Evolutionary conservation across 2,797 vertebrate species (phyloP), one percentile per base, ranked within the genome.

Genomic region (Cyprinodon diabolis): DNA sequence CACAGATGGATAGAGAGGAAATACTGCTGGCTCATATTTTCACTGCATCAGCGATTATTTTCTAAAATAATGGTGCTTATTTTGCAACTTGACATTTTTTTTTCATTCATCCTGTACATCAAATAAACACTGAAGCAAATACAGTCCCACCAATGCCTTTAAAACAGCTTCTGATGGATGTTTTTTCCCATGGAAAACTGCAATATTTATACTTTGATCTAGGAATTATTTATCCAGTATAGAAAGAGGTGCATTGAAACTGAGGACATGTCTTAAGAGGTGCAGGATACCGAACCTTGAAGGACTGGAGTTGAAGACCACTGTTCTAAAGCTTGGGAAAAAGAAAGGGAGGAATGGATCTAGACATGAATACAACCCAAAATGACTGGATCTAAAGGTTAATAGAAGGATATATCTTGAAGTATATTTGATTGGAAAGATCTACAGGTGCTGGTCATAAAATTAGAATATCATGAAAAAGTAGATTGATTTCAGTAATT

Each of bases 61-160:
- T n/a, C 17, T 70, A 77, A 74, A 78, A 74, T 75, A 81, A 52
- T 13, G 62, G 54, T 0, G 30, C 35, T 37, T 48, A 51, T 14
- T 72, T 69, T 63, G 40, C n/a, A 65, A 21, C 4, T 56, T 73
- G 43, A 48, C 66, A 68, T n/a, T 8, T 73, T 49, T 45, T 57
- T 45, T 51, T 77, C 1, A 4, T 51, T 66, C 4, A 70, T 54
- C 14, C 10, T 45, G 13, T 57, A 13, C 12, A 45, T 57, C 13
- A 65, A 45, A 35, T 57, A 66, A 45, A 2, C 7, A 55, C n/a
- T 6, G 15, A 10, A 37, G 25, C n/a, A 35, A 40, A n/a, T 55
- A 35, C 1, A 65, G 40, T 19, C 15, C 35, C 21, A 55, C 7
- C 0, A 2, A n/a, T 10, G 14, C 21, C 17, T n/a, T 17, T n/a